These are phyloP conservation scores for Callopanchax toddi DNA, from an alignment of 2,113 vertebrate species.

Conservation along the genomic window DNA sequence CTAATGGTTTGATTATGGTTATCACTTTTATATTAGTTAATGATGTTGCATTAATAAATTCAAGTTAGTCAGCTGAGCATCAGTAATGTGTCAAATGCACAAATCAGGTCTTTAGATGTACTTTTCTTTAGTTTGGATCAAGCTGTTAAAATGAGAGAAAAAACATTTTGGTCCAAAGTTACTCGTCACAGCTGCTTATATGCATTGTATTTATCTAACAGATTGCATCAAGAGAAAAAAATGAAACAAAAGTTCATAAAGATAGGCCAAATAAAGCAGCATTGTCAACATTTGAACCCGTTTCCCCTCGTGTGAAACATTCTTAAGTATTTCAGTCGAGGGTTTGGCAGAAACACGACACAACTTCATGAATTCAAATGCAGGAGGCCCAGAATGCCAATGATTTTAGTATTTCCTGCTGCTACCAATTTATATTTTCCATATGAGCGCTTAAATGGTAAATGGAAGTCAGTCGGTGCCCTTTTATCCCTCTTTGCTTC, in stretches of 20 bases:
- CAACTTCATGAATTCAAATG: conserved; percentile 76
- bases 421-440: conserved; percentile 83
- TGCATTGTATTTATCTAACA: not conserved
- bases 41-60: too few species aligned
- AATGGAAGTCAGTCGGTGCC: conserved; percentile 74
- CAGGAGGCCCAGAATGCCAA: conserved; percentile 72
- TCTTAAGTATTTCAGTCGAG: conserved; percentile 73
- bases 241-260: conserved; percentile 10
- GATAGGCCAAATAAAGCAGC: conserved; percentile 42
- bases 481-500: conserved; percentile 60
- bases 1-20: too few species aligned
- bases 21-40: too few species aligned
- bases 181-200: not conserved
- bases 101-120: too few species aligned
- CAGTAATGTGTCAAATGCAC: too few species aligned
- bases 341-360: conserved; percentile 65
- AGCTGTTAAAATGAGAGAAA: too few species aligned
- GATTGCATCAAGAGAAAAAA: not conserved
- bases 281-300: conserved; percentile 46
- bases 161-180: too few species aligned
- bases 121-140: too few species aligned
- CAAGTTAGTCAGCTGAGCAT: too few species aligned
- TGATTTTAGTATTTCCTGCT: conserved; percentile 65
- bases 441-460: conserved; percentile 77
- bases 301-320: conserved; percentile 51